Percentiles rank a stretch among this genome's conserved stretches.
phyloP scores from a whole-genome alignment of 2,113 vertebrate genomes.

The Dendrocopos noguchii region DNA sequence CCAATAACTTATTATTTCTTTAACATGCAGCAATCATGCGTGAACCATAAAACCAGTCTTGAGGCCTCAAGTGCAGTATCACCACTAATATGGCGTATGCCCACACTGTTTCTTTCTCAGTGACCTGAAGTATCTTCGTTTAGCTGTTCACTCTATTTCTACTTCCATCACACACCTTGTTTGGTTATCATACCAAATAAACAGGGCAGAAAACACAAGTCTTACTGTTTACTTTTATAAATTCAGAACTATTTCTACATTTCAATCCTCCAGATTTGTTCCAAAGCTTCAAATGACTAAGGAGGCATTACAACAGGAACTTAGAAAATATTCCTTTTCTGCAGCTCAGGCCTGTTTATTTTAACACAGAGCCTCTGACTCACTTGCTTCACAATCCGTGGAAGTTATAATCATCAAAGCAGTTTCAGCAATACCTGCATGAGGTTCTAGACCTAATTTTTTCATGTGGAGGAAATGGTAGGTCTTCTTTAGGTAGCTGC shows the following conservation, averaged over 20 bases:
- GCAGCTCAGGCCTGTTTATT: background rate
- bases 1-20: background rate
- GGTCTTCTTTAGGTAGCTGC: conserved; percentile 42
- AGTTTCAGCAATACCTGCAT: conserved; percentile 14
- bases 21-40: background rate
- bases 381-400: background rate
- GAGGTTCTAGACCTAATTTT: conserved; percentile 60
- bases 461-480: background rate
- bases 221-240: background rate
- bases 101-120: background rate
- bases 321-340: background rate
- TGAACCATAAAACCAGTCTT: background rate
- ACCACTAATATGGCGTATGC: background rate
- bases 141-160: background rate
- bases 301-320: background rate
- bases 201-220: background rate
- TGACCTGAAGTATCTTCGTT: background rate
- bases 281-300: background rate
- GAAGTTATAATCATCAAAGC: conserved; percentile 56
- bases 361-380: conserved; percentile 6
- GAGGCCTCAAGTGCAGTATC: background rate
- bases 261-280: background rate
- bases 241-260: background rate
- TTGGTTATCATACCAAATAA: background rate
- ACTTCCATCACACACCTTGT: background rate